These are phyloP conservation scores for Ophiodon elongatus DNA, from an alignment of 2,113 vertebrate species.

Conservation along the genomic window DNA sequence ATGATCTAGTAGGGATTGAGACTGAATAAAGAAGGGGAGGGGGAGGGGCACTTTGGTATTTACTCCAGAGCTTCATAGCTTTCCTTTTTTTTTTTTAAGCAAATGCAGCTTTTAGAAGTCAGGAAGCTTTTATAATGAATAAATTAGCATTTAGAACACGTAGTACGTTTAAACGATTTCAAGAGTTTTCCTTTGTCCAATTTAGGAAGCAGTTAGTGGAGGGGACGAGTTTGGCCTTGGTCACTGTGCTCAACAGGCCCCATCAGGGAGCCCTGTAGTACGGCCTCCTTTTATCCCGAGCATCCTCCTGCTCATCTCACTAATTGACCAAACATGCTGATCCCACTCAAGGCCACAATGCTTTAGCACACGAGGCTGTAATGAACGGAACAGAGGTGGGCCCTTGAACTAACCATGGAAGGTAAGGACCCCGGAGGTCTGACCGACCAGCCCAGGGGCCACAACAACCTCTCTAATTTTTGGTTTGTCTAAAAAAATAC, in stretches of 20 bases:
- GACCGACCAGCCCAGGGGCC: too few species aligned
- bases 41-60: background rate
- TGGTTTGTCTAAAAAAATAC: background rate
- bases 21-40: background rate
- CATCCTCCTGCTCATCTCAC: slow-evolving; percentile 16
- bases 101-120: background rate
- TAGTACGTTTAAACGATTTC: background rate
- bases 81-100: background rate
- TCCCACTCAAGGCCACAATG: background rate
- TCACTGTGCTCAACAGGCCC: background rate
- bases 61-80: background rate
- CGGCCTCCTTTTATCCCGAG: background rate
- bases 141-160: background rate
- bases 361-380: background rate
- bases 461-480: background rate
- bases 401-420: background rate
- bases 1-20: background rate
- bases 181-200: background rate
- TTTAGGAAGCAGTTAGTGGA: background rate
- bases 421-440: background rate
- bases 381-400: background rate
- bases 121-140: background rate
- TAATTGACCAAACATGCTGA: slow-evolving; percentile 11
- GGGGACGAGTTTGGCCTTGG: slow-evolving; percentile 7
- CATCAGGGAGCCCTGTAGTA: background rate